These are phyloP conservation scores for Pollimyrus isidori DNA, from an alignment of 2,113 vertebrate genomes.

Conservation along the genomic window DNA sequence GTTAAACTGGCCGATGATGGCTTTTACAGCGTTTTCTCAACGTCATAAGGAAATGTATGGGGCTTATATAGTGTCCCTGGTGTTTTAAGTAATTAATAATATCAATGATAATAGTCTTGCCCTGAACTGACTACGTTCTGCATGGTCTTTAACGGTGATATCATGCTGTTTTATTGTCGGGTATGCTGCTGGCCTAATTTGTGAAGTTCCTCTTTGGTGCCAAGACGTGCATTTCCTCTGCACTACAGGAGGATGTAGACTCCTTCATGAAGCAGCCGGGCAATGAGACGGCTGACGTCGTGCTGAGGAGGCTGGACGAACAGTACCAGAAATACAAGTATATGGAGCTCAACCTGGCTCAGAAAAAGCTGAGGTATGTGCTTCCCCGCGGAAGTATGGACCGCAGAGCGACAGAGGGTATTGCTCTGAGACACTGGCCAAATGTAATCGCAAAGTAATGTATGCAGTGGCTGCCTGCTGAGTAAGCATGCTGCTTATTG, in stretches of 20 bases:
- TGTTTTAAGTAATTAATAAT: not conserved
- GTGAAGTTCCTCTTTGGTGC: not conserved
- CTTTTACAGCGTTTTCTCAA: not conserved
- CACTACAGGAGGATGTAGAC: conserved; percentile 87
- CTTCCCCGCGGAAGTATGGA: not conserved
- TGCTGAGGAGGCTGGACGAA: conserved; percentile 86
- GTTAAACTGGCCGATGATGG: not conserved
- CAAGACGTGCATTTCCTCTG: not conserved
- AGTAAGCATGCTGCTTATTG: not conserved
- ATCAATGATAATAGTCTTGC: not conserved
- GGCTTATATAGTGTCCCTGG: not conserved
- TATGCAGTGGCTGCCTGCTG: not conserved
- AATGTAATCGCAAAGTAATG: not conserved
- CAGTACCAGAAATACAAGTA: conserved; percentile 99
- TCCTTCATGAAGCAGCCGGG: conserved; percentile 93
- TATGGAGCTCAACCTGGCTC: conserved; percentile 94
- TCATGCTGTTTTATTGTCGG: not conserved
- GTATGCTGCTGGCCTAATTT: not conserved
- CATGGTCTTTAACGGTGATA: not conserved
- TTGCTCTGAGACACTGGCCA: not conserved
- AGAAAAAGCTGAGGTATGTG: conserved; percentile 88
- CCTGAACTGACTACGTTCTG: not conserved
- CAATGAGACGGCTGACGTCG: conserved; percentile 86
- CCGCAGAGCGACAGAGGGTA: not conserved
- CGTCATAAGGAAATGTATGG: not conserved